Evolutionary conservation across 1,140 invertebrate species (phyloP), one percentile per base, ranked within the genome.

Genomic region (Penaeus japonicus): DNA sequence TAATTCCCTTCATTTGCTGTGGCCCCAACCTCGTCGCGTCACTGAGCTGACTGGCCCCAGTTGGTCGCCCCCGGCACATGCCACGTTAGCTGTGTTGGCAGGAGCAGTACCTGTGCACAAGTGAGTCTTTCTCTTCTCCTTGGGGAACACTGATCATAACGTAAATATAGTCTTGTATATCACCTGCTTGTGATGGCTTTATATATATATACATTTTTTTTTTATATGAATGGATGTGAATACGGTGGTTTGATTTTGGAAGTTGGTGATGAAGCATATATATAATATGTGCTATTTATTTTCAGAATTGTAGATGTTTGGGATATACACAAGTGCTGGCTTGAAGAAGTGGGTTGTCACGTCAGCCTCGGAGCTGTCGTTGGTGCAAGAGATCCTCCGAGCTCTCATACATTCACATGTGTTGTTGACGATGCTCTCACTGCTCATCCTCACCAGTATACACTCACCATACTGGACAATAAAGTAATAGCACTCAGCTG

Each of bases 11-110:
- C 92, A 92, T 86, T 91, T 94, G 30, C 91, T 95, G 22, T 95
- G 95, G 95, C 95, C 95, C 4, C 93, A 94, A 89, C 95, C 95
- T 4, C 94, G 94, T 90, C 93, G 92, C 83, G 93, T 95, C 24
- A 91, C 94, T 3, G 94, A 95, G 90, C 92, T 95, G 3, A 92
- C 93, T 27, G 94, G 93, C 15, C 91, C 92, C 22, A 91, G 92
- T 54, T 94, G 94, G 90, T 89, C 91, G 7, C 91, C 92, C 17
- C 91, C 92, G 15, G 91, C 92, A 88, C 89, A 93, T 91, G 91
- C 94, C 85, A 91, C 93, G 88, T 89, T 93, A 87, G 91, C 93
- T 92, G 90, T 95, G 91, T 90, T 93, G 91, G 90, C 93, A 91
- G 91, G 93, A 89, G 80, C 93, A 91, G 90, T 92, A 92, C 92